A percentile compares a stretch with the other conserved stretches of the same genome.
phyloP scores from a whole-genome alignment of 2,888 invertebrate species.

The Crepidodera aurea region DNA sequence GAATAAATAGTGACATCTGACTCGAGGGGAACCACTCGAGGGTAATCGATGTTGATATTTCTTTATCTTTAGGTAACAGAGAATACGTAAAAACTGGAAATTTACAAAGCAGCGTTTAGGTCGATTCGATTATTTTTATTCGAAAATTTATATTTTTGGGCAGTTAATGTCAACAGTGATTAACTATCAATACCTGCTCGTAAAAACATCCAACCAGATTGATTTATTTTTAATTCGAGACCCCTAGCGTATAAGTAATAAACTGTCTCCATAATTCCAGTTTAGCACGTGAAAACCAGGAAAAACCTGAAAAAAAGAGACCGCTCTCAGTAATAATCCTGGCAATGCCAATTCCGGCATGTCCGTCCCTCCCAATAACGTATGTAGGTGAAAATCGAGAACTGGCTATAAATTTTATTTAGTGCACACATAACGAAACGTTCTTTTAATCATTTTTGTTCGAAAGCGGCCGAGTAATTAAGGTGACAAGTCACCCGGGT shows the following conservation, averaged over 20 bases:
- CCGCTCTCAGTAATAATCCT: neutral
- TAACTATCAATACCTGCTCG: too few species aligned
- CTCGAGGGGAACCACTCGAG: neutral
- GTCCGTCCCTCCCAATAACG: slow-evolving; percentile 25
- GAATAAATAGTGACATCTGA: neutral
- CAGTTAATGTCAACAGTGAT: too few species aligned
- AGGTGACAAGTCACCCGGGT: slow-evolving; percentile 36
- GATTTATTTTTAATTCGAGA: too few species aligned
- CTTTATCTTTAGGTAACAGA: too few species aligned
- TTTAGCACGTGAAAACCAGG: neutral
- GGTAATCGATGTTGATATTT: neutral
- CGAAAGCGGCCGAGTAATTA: slow-evolving; percentile 39
- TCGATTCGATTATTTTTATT: too few species aligned
- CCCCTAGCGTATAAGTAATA: neutral
- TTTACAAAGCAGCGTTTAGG: too few species aligned
- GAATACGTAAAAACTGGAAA: too few species aligned
- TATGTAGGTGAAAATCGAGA: slow-evolving; percentile 40
- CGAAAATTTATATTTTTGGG: too few species aligned
- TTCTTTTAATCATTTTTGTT: slow-evolving; percentile 46
- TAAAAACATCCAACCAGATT: too few species aligned
- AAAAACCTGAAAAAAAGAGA: neutral
- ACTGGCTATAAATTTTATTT: slow-evolving; percentile 36
- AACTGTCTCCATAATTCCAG: neutral
- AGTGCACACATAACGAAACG: slow-evolving; percentile 29
- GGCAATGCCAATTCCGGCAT: neutral